Percentiles rank a stretch among this genome's conserved stretches.
Conservation (phyloP, 2,113 vertebrate genomes). For the Oryzias curvinotus region DNA sequence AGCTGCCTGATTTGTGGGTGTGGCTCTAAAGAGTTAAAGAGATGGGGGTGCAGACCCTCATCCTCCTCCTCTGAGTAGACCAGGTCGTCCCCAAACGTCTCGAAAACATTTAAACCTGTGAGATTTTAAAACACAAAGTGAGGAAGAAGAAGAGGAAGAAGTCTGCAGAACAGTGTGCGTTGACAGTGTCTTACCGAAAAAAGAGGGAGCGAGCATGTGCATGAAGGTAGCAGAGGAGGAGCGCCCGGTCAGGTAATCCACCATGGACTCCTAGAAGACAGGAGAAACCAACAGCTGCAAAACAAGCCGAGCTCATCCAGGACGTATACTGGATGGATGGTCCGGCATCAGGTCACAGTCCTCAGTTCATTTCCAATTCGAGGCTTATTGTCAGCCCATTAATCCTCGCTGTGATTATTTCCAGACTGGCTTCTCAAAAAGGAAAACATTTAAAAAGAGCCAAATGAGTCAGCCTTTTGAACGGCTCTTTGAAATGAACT, state of each 20-base stretch:
- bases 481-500: no score
- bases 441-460: no score
- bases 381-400: no score
- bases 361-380: no score
- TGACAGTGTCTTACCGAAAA: slow-evolving; percentile 40
- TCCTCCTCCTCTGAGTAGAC: slow-evolving; percentile 45
- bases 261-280: slow-evolving; percentile 52
- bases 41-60: neutral
- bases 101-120: slow-evolving; percentile 35
- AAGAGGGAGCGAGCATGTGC: slow-evolving; percentile 14
- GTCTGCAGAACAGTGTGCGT: neutral
- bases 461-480: no score
- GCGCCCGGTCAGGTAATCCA: slow-evolving; percentile 48
- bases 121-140: neutral
- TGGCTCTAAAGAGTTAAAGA: slow-evolving; percentile 25
- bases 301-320: no score
- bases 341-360: no score
- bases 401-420: no score
- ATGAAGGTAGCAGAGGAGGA: neutral
- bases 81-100: slow-evolving; percentile 1
- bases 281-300: neutral
- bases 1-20: slow-evolving; percentile 50
- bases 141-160: neutral
- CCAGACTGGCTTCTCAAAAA: no score
- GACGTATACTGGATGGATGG: no score